Conservation (phyloP, 2,888 invertebrate species). For the Pherbina coryleti region DNA sequence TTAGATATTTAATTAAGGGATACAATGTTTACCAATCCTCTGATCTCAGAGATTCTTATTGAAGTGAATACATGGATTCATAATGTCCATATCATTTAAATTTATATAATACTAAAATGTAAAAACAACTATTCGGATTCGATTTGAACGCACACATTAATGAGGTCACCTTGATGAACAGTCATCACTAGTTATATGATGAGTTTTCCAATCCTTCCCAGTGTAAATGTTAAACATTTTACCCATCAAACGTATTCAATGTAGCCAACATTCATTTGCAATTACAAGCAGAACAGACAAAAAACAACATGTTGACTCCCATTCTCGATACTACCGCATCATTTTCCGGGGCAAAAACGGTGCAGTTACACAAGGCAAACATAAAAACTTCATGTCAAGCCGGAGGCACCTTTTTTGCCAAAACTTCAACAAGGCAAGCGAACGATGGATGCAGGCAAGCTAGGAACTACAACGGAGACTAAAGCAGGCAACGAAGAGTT, state of each 20-base stretch:
- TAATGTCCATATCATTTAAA: too few relatives aligned
- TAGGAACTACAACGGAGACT: neutral
- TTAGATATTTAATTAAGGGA: too few relatives aligned
- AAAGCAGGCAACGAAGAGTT: constrained; percentile 23
- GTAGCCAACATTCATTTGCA: neutral
- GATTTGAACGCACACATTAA: neutral
- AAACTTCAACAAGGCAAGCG: neutral
- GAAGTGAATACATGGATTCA: too few relatives aligned
- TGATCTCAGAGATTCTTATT: too few relatives aligned
- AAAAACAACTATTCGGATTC: neutral
- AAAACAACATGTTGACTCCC: constrained; percentile 22
- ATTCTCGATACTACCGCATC: neutral
- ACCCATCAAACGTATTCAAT: neutral
- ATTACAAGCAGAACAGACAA: constrained; percentile 8
- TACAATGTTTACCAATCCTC: too few relatives aligned
- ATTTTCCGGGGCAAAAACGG: constrained; percentile 19
- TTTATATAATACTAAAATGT: too few relatives aligned
- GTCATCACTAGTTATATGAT: neutral
- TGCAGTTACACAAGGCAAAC: constrained; percentile 29
- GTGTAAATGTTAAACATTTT: neutral
- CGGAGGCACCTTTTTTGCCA: constrained; percentile 33
- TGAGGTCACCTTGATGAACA: too few relatives aligned
- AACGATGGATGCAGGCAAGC: constrained; percentile 12
- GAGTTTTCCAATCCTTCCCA: neutral
- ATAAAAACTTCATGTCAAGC: constrained; percentile 42